Evolutionary conservation across 2,113 vertebrate genomes (phyloP), one percentile per base, ranked within the genome.

Genomic region (Eudyptes chrysolophus): DNA sequence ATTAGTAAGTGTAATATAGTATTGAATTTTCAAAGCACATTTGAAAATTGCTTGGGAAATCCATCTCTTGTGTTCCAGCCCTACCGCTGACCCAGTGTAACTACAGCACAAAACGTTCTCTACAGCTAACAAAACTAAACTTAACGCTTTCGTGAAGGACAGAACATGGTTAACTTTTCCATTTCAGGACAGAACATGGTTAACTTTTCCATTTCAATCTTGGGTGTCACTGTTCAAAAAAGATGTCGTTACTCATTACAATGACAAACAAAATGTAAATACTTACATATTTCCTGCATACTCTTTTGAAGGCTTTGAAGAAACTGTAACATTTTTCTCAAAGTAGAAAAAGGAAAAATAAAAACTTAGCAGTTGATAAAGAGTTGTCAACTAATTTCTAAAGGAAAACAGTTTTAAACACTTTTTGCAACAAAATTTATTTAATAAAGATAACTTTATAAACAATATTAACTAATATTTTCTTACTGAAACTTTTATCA

Each of bases 271-370:
- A 92, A 80, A 58, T 5, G 49, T 16, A 82, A 38, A n/a, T 97
- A 98, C 98, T 98, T 92, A 98, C 98, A 98, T 38, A 51, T 97
- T 96, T 96, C 98, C 98, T 36, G 42, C 75, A 38, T 98, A 98
- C 62, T 96, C 95, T 87, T 80, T 96, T 46, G 98, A 98, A 85
- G 98, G 38, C 86, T 98, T 98, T 81, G 90, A 96, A 71, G 92
- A 98, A 89, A 98, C 95, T 10, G 90, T 93, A 87, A 98, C 42
- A 70, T 97, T 94, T 98, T 98, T 98, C 98, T 98, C 90, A 87
- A 96, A 84, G 80, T 38, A 93, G 49, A 98, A 83, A 95, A 91
- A 97, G 93, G 89, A 97, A 97, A 96, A 94, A 93, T 40, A 88
- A 94, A 88, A 94, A 95, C 90, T 89, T 94, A 93, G 96, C 85